Evolutionary conservation across 2,113 vertebrate genomes (phyloP).

Genomic region (Diadophis punctatus): DNA sequence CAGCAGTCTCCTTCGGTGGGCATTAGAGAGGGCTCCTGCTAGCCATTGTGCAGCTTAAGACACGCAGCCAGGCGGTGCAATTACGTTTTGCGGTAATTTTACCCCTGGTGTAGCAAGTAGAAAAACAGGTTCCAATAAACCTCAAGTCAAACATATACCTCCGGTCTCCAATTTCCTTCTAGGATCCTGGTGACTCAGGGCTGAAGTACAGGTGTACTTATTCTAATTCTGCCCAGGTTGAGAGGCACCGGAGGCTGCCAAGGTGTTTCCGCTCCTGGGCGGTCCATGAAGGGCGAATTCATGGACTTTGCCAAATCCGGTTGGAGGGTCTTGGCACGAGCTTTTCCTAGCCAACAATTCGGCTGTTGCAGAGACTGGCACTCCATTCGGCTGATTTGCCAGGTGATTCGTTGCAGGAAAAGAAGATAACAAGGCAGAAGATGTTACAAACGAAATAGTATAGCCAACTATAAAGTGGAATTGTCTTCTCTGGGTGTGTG

Average conservation of each 20-base stretch:
- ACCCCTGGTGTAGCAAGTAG: neutral
- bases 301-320: neutral
- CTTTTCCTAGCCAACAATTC: neutral
- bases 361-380: no score
- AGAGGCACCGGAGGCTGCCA: neutral
- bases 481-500: neutral
- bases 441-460: no score
- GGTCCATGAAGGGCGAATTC: neutral
- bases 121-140: neutral
- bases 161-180: neutral
- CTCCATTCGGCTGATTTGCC: no score
- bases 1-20: neutral
- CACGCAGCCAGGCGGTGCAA: neutral
- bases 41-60: neutral
- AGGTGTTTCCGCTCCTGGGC: neutral
- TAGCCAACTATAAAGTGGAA: neutral
- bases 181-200: neutral
- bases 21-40: neutral
- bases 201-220: neutral
- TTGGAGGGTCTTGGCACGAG: no score
- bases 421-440: neutral
- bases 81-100: no score
- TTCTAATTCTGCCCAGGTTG: neutral
- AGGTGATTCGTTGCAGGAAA: neutral
- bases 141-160: neutral